These are phyloP conservation scores for Euura saliciscinereae DNA, from an alignment of 1,140 invertebrate genomes.

Conservation along the genomic window DNA sequence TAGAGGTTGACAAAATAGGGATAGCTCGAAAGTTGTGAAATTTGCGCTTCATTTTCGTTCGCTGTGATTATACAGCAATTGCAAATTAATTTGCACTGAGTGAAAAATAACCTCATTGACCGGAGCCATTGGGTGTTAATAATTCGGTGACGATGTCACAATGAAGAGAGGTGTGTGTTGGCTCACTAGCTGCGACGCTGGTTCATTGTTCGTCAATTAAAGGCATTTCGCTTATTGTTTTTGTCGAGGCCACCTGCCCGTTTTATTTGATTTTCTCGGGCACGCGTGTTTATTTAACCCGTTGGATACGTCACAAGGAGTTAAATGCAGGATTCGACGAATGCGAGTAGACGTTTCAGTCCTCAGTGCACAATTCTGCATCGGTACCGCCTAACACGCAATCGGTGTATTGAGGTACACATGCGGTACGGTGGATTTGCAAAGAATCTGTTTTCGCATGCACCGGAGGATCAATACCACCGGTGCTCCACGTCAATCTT, in stretches of 20 bases:
- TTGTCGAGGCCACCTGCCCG: slow-evolving; percentile 48
- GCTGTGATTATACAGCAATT: neutral
- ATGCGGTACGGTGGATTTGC: too few relatives aligned
- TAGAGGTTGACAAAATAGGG: too few relatives aligned
- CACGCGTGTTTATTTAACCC: slow-evolving; percentile 47
- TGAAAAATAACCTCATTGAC: slow-evolving; percentile 26
- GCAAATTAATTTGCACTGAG: neutral
- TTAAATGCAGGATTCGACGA: slow-evolving; percentile 7
- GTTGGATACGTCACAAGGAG: slow-evolving; percentile 46
- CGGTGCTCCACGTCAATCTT: neutral
- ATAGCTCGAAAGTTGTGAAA: too few relatives aligned
- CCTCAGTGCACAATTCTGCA: neutral
- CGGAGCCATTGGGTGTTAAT: slow-evolving; percentile 43
- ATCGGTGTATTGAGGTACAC: neutral
- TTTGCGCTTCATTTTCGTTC: too few relatives aligned
- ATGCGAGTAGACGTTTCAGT: neutral
- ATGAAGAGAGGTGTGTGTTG: slow-evolving; percentile 47
- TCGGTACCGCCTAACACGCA: neutral
- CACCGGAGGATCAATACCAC: neutral
- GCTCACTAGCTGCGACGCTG: slow-evolving; percentile 20
- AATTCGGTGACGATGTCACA: slow-evolving; percentile 38
- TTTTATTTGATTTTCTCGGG: slow-evolving; percentile 39
- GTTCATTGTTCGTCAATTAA: slow-evolving; percentile 56
- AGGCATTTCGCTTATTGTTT: slow-evolving; percentile 40
- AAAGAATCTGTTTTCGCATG: neutral